These are phyloP conservation scores for Callocephalon fimbriatum DNA, from an alignment of 2,113 vertebrate species.

Conservation along the genomic window DNA sequence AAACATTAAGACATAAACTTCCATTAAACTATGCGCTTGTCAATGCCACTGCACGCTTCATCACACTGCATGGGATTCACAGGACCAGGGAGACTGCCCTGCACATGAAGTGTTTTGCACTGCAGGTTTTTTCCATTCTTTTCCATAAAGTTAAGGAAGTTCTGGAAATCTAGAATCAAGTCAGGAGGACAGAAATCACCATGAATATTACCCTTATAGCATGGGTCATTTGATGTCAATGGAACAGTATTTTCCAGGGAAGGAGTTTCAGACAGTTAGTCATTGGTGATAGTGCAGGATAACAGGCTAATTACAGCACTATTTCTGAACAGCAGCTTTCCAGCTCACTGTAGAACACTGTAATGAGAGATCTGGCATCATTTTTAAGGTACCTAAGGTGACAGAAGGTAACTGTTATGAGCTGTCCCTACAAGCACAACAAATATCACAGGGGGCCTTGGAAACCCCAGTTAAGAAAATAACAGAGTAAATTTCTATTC, in stretches of 20 bases:
- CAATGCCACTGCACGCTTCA: not conserved
- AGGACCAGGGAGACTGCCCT: not conserved
- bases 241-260: constrained; percentile 18
- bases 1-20: not conserved
- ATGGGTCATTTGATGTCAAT: not conserved
- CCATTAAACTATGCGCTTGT: not conserved
- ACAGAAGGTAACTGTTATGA: not conserved
- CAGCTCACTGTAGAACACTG: not conserved
- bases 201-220: not conserved
- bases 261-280: constrained; percentile 27
- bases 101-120: not conserved
- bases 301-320: not conserved
- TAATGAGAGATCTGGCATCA: not conserved
- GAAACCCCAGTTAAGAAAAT: not conserved
- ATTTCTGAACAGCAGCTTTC: not conserved
- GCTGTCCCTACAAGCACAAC: not conserved
- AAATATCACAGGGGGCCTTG: not conserved
- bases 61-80: fast-evolving
- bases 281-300: not conserved
- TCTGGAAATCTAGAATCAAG: constrained; percentile 4
- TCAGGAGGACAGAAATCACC: constrained; percentile 4
- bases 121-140: not conserved
- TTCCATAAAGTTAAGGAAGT: not conserved
- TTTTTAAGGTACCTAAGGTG: not conserved
- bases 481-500: not conserved